phyloP scores from a whole-genome alignment of 1,140 invertebrate species.

The Plutomurus gul region DNA sequence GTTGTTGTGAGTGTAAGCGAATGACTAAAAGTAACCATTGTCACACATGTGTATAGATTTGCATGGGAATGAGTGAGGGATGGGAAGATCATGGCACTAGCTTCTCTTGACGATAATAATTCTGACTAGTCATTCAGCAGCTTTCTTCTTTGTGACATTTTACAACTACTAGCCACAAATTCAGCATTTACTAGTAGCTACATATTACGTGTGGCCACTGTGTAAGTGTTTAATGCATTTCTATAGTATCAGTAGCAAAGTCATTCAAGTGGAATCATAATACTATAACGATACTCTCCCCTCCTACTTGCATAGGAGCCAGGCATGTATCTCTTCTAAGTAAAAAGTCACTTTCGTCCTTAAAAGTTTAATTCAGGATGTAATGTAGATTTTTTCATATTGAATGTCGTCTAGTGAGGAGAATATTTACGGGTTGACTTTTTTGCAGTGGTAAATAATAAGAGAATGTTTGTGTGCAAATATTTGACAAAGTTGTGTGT shows the following conservation, averaged over 20 bases:
- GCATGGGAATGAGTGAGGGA: neutral
- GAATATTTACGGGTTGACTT: neutral
- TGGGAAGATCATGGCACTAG: too few relatives aligned
- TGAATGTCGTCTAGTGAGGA: neutral
- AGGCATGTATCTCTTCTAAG: too few relatives aligned
- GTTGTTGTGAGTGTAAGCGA: neutral
- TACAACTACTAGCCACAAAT: neutral
- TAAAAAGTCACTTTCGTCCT: too few relatives aligned
- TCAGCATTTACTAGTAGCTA: too few relatives aligned
- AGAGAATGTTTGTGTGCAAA: neutral
- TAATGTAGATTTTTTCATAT: neutral
- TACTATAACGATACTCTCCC: too few relatives aligned
- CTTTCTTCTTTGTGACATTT: conserved; percentile 10
- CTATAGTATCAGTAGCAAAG: too few relatives aligned
- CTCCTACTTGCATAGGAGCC: too few relatives aligned
- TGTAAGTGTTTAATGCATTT: too few relatives aligned
- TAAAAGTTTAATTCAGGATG: neutral
- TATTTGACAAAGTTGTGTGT: neutral
- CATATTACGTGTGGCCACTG: too few relatives aligned
- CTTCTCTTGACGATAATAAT: neutral
- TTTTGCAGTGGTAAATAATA: too few relatives aligned
- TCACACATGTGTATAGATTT: neutral
- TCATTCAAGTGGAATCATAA: too few relatives aligned
- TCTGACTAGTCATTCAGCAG: neutral
- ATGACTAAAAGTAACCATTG: neutral